Base-by-base conservation (phyloP, 2,797 vertebrate genomes). In the Amblyraja radiata region DNA sequence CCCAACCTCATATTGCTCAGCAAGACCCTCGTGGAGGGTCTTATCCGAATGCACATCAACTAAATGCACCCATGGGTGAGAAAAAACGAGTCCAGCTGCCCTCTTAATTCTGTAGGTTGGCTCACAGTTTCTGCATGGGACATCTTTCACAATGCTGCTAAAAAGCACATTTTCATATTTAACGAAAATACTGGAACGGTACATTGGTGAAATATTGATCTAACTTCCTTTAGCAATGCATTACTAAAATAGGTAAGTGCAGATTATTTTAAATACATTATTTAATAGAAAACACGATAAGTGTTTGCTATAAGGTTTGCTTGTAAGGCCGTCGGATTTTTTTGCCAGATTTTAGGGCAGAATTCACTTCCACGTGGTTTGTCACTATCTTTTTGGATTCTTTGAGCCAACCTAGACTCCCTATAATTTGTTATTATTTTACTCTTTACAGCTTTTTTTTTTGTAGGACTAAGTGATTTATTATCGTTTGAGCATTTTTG, bases 31-130 rank as follows among this genome's bases (percentile, higher is more conserved):
- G 63, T 68, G 84, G 84, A 36, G 84, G 84, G 84, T 68, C 84
- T 68, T 88, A 88, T 65, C 84, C 61, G 63, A 88, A 88, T 18
- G 10, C 21, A 68, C 84, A 88, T 68, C 84, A 88, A 88, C 84
- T 65, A 88, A 88, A 88, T 68, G 61, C 84, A 88, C 63, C 84
- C 63, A 88, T 88, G 84, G 84, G 84, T 88, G 84, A 88, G 84
- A n/a, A 68, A 68, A 36, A 68, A 5, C n/a, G 65, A 88, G 84
- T 88, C 84, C 84, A 88, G 32, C 84, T 88, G 28, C 84, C 61
- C 28, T 88, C 6, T 88, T 68, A 84, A 68, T 32, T 68, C n/a
- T 68, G 32, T 79, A 88, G 84, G 84, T 88, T 88, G 84, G 84
- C 84, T 88, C 84, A 88, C 63, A 68, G 61, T 88, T n/a, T 68